phyloP scores from a whole-genome alignment of 1,140 invertebrate species.

The Drosophila micromelanica region DNA sequence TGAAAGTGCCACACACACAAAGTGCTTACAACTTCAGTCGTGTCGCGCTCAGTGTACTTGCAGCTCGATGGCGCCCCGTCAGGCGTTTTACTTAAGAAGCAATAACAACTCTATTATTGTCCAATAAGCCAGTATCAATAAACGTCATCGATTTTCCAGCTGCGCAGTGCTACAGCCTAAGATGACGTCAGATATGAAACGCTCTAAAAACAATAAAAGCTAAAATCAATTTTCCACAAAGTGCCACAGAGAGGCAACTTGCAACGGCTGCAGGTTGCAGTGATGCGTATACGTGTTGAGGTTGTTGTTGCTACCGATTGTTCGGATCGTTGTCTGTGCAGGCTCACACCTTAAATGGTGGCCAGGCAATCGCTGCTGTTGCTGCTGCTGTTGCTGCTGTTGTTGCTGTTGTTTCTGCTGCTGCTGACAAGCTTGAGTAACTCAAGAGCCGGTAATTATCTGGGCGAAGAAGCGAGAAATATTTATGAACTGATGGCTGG shows the following conservation, averaged over 20 bases:
- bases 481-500: constrained; percentile 75
- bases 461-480: constrained; percentile 68
- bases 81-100: constrained; percentile 74
- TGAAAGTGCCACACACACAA: not conserved
- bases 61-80: constrained; percentile 49
- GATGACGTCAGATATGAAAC: constrained; percentile 80
- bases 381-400: constrained; percentile 9
- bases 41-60: constrained; percentile 33
- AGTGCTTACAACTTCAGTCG: not conserved
- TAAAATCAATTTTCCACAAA: constrained; percentile 74
- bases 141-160: constrained; percentile 54
- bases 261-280: constrained; percentile 32
- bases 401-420: constrained; percentile 28
- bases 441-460: constrained; percentile 78
- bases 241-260: constrained; percentile 33
- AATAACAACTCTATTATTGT: constrained; percentile 82
- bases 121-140: constrained; percentile 70
- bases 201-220: constrained; percentile 75
- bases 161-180: constrained; percentile 17
- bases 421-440: constrained; percentile 62
- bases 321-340: constrained; percentile 16
- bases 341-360: constrained; percentile 78
- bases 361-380: constrained; percentile 27
- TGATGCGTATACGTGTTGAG: constrained; percentile 78
- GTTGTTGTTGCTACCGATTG: constrained; percentile 51